These are phyloP conservation scores for Meriones psammophilus DNA, from an alignment of 2,797 vertebrate species.

Conservation along the genomic window DNA sequence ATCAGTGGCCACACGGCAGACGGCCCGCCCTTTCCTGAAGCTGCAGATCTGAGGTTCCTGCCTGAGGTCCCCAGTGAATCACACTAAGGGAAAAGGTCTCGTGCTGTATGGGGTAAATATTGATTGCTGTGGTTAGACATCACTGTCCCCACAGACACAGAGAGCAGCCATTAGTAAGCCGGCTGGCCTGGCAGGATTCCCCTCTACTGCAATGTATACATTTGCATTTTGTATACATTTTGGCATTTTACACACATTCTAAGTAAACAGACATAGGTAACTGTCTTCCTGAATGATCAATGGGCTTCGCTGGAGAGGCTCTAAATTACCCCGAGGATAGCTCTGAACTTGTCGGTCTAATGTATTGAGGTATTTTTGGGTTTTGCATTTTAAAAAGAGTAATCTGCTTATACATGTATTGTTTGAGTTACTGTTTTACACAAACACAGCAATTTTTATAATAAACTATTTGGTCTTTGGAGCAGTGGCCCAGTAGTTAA, in stretches of 20 bases:
- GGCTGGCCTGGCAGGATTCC: not conserved
- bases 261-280: not conserved
- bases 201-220: not conserved
- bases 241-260: not conserved
- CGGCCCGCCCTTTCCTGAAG: not conserved
- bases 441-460: not conserved
- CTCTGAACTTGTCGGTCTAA: constrained; percentile 18
- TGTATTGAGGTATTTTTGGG: not conserved
- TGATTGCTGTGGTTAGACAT: not conserved
- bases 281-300: not conserved
- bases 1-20: not conserved
- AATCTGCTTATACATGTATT: not conserved
- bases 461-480: not conserved
- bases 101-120: too few species aligned
- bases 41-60: not conserved
- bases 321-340: not conserved
- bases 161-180: not conserved
- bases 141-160: not conserved
- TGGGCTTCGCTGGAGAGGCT: constrained; percentile 3
- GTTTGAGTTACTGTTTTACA: constrained; percentile 34
- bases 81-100: not conserved
- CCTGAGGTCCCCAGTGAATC: not conserved
- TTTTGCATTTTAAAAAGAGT: constrained; percentile 43
- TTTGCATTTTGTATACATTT: constrained; percentile 13
- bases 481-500: not conserved